phyloP scores from a whole-genome alignment of 2,888 invertebrate genomes.

The Drosophila paranaensis region DNA sequence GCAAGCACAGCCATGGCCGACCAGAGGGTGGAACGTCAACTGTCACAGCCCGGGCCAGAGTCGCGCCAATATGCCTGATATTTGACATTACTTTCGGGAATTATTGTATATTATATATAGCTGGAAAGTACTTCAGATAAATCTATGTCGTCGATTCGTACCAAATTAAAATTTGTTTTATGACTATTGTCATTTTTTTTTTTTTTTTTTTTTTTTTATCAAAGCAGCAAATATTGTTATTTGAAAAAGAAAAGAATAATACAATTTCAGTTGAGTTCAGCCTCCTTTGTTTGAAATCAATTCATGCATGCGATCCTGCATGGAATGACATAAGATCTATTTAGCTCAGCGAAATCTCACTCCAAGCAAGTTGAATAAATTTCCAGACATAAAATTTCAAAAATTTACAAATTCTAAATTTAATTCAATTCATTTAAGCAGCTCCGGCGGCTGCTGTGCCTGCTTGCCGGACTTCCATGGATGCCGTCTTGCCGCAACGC shows the following conservation, averaged over 20 bases:
- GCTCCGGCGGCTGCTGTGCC: conserved; percentile 6
- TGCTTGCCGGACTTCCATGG: conserved; percentile 21
- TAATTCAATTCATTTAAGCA: conserved; percentile 9
- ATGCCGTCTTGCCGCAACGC: conserved; percentile 37
- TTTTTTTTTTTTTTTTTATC: too few relatives aligned
- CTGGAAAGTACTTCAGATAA: conserved; percentile 23
- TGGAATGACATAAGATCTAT: too few relatives aligned
- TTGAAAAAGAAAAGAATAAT: too few relatives aligned
- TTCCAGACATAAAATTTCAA: too few relatives aligned
- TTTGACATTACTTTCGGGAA: conserved; percentile 52
- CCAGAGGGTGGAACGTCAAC: conserved; percentile 58
- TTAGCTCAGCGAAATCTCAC: too few relatives aligned
- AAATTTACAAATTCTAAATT: not conserved
- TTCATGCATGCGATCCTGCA: too few relatives aligned
- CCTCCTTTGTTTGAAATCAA: too few relatives aligned
- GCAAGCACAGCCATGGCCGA: conserved; percentile 32
- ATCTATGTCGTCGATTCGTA: not conserved
- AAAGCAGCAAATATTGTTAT: too few relatives aligned
- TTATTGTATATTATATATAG: conserved; percentile 25
- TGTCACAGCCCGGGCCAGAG: conserved; percentile 46
- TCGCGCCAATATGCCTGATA: conserved; percentile 20
- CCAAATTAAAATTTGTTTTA: too few relatives aligned
- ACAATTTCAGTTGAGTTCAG: too few relatives aligned
- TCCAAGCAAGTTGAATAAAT: too few relatives aligned
- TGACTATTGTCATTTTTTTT: too few relatives aligned